Base-by-base conservation (phyloP, 2,797 vertebrate species). In the Cuniculus paca region DNA sequence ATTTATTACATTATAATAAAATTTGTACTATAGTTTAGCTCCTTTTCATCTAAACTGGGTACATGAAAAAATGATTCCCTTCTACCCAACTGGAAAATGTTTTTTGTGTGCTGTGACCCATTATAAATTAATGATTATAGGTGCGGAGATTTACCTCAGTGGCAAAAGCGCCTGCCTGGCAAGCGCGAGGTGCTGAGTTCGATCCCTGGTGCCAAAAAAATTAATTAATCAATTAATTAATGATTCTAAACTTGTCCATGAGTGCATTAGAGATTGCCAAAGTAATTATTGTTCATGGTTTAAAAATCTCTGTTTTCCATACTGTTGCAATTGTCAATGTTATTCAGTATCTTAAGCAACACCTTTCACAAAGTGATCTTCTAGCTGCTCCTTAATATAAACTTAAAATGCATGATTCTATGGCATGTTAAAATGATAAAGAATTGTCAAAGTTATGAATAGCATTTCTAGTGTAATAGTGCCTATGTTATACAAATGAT, bases 1-100 rank as follows among this genome's bases (percentile, higher is more conserved):
- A 86, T 84, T 70, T 81, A 28, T 60, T 81, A 79, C 16, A 9
- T 86, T 91, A 80, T 77, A 84, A 82, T 52, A 88, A 54, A 78
- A 78, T 50, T 1, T 86, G 42, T 42, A 72, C 6, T 80, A 24
- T 72, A 42, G 14, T 36, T 93, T 84, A 92, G 34, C 52, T 70
- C 17, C 65, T 56, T 85, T 60, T 87, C 63, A 61, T 70, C 22
- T 80, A 96, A 91, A 6, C 70, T 85, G 28, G 10, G 58, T 88
- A 81, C 81, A 4, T 42, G 36, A 6, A 24, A 10, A 95, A 82
- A 92, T 45, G 6, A 77, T 90, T 31, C 17, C 1, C 52, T 50
- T 45, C 12, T 14, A 50, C 22, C 12, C 13, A 56, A 56, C 10
- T 3, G 5, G 17, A 94, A 95, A 77, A 86, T 80, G 11, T 54